A percentile compares a stretch with the other conserved stretches of the same genome.
These are phyloP conservation scores for Himantopus leucocephalus DNA, from an alignment of 2,113 vertebrate genomes.

Conservation along the genomic window DNA sequence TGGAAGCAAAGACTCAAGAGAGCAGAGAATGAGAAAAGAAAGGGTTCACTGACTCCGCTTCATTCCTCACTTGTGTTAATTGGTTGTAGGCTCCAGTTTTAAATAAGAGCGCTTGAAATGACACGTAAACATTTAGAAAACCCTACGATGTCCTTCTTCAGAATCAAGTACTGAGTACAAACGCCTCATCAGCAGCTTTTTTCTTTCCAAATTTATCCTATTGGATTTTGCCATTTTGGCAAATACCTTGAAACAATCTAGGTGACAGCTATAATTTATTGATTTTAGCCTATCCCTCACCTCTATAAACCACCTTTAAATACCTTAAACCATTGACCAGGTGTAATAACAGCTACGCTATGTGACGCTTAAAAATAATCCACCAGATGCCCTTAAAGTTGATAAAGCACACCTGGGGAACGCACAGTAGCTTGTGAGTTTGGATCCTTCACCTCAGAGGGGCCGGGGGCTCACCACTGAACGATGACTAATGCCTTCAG, in stretches of 20 bases:
- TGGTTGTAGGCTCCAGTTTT: conserved; percentile 10
- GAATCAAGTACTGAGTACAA: not conserved
- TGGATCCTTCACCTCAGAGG: not conserved
- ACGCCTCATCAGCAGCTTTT: not conserved
- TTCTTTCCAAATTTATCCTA: not conserved
- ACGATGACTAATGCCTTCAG: rapidly evolving
- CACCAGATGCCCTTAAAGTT: not conserved
- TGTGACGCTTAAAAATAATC: not conserved
- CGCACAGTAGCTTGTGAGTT: not conserved
- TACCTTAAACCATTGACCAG: not conserved
- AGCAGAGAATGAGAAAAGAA: conserved; percentile 33
- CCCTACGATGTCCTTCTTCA: not conserved
- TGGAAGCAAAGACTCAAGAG: conserved; percentile 40
- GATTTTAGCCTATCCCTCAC: not conserved
- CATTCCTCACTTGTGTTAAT: conserved; percentile 30
- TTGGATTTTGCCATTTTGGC: not conserved
- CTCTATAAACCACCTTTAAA: not conserved
- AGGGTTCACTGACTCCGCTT: conserved; percentile 4
- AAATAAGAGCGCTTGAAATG: not conserved
- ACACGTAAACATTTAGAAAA: not conserved
- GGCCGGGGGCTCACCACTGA: not conserved
- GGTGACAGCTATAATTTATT: not conserved
- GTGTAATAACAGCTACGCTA: not conserved
- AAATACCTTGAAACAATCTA: not conserved
- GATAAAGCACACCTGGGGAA: not conserved